Conservation (phyloP, 2,113 vertebrate species). For the Apodemus speciosus region DNA sequence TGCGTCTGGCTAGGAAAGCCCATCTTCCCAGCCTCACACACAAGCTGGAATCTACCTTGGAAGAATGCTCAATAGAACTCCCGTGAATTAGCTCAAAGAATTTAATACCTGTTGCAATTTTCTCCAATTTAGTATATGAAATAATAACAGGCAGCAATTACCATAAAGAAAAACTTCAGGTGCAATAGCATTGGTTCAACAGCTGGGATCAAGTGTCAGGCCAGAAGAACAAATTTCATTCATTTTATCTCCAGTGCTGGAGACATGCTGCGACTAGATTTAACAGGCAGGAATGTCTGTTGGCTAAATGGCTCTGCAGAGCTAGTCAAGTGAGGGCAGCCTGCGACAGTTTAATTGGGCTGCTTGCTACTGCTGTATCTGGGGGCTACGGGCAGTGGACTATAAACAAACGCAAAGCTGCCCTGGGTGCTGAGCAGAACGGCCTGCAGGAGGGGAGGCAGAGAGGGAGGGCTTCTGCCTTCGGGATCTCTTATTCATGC, state of each 20-base stretch:
- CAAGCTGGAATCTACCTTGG: conserved; percentile 68
- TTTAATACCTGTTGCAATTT: conserved; percentile 87
- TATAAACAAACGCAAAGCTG: conserved; percentile 82
- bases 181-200: conserved; percentile 82
- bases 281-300: conserved; percentile 87
- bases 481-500: conserved; percentile 83
- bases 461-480: conserved; percentile 80
- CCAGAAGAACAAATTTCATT: conserved; percentile 85
- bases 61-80: conserved; percentile 84
- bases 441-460: conserved; percentile 35
- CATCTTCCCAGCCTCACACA: conserved; percentile 64
- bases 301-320: conserved; percentile 86
- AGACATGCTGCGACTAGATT: conserved; percentile 83
- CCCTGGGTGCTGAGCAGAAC: conserved; percentile 70
- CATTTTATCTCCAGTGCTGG: conserved; percentile 83
- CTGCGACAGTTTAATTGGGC: conserved; percentile 89
- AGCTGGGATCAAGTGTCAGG: conserved; percentile 84
- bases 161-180: conserved; percentile 86
- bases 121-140: conserved; percentile 85
- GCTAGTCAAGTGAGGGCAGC: conserved; percentile 85
- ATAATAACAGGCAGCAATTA: conserved; percentile 86
- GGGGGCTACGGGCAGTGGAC: conserved; percentile 82
- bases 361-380: conserved; percentile 86
- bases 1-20: conserved; percentile 50
- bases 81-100: conserved; percentile 84